Evolutionary conservation across 2,797 vertebrate species (phyloP).

Genomic region (Orestias chungarensis): DNA sequence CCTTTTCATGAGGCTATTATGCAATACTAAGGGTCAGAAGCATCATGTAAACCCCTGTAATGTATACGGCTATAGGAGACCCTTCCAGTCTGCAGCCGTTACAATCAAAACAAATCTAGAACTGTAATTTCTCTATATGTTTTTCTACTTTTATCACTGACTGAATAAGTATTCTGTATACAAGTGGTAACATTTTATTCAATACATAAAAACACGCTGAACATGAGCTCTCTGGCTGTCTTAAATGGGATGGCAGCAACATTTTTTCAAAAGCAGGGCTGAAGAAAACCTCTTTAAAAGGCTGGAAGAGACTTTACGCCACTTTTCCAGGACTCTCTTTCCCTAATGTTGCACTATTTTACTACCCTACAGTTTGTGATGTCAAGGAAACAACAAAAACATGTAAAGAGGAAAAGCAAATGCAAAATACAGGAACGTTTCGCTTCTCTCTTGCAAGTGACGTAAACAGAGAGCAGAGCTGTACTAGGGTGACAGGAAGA

Average conservation of each 20-base stretch:
- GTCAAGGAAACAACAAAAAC: background rate
- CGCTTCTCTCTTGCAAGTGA: background rate
- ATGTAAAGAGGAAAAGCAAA: background rate
- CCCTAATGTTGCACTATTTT: too few species aligned
- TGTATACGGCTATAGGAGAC: background rate
- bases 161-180: background rate
- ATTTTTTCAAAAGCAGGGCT: background rate
- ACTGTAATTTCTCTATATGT: background rate
- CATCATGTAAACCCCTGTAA: background rate
- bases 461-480: background rate
- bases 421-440: background rate
- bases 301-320: background rate
- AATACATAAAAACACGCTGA: background rate
- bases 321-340: background rate
- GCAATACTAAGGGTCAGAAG: background rate
- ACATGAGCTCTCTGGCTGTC: background rate
- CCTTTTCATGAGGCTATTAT: background rate
- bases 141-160: background rate
- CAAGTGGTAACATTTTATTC: background rate
- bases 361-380: too few species aligned
- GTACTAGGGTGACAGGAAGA: background rate
- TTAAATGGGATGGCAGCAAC: background rate
- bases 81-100: background rate
- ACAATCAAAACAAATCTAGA: background rate
- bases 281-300: background rate